Evolutionary conservation across 1,140 invertebrate genomes (phyloP).

Genomic region (Hyposmocoma kahamanoa): DNA sequence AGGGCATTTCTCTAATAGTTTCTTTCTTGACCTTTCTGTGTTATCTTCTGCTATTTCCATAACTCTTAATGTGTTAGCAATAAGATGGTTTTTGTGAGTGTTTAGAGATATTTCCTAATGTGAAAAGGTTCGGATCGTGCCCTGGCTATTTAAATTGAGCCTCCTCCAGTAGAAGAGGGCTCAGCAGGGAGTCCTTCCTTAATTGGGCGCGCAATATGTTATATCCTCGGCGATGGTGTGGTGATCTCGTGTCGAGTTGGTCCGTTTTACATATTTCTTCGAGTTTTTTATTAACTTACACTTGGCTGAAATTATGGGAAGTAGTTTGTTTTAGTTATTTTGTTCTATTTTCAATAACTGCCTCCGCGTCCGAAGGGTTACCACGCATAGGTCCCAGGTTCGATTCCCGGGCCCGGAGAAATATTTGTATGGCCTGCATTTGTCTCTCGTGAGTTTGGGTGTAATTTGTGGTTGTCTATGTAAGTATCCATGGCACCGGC

Average conservation of each 20-base stretch:
- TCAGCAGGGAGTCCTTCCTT: conserved; percentile 59
- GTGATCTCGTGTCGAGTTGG: conserved; percentile 35
- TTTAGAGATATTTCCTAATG: conserved; percentile 7
- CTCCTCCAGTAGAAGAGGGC: conserved; percentile 41
- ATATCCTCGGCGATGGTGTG: conserved; percentile 41
- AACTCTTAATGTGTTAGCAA: conserved; percentile 4
- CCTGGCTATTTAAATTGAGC: conserved; percentile 48
- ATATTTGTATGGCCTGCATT: too few species aligned
- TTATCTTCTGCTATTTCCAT: conserved; percentile 9
- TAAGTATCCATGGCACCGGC: too few species aligned
- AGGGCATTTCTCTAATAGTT: conserved; percentile 55
- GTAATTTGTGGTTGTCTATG: too few species aligned
- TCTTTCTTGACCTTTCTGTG: conserved; percentile 24
- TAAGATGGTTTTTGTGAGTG: conserved; percentile 6
- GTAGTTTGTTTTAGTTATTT: too few species aligned
- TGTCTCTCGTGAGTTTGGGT: too few species aligned
- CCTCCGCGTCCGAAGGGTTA: too few species aligned
- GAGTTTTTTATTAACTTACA: neutral
- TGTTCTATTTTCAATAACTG: too few species aligned
- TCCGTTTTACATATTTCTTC: conserved; percentile 8
- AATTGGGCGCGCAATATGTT: conserved; percentile 66
- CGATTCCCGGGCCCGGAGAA: too few species aligned
- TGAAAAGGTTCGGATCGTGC: conserved; percentile 49
- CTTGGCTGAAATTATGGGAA: too few species aligned
- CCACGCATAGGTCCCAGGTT: too few species aligned